Conservation (phyloP, 92 coral and sea anemone species). For the Porites cylindrica region DNA sequence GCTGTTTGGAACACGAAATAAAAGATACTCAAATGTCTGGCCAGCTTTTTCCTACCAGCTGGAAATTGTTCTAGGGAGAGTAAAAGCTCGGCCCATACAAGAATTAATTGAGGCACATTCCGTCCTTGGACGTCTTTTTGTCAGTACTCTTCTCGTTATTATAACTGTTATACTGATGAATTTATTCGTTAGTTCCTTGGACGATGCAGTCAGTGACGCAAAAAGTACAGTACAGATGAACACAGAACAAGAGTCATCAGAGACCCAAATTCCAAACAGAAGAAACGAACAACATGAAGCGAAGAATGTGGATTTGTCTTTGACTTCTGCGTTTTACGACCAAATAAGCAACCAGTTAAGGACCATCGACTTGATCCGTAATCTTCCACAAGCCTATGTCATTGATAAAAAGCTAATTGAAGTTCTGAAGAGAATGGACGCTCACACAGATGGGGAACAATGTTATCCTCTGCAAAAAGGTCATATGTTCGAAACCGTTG, state of each 20-base stretch:
- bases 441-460: too few species aligned
- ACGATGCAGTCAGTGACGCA: too few species aligned
- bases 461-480: too few species aligned
- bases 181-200: neutral
- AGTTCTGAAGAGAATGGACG: neutral
- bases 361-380: neutral
- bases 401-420: neutral
- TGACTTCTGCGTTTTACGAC: neutral
- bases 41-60: neutral
- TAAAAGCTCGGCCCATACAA: neutral
- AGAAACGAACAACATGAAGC: too few species aligned
- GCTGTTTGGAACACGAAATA: neutral
- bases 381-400: neutral
- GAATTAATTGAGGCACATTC: neutral
- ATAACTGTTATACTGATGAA: slow-evolving; percentile 3
- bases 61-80: neutral
- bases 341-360: neutral
- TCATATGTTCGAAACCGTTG: too few species aligned
- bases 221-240: too few species aligned
- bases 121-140: neutral
- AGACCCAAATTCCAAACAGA: too few species aligned
- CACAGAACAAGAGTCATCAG: too few species aligned
- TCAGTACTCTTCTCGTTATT: neutral
- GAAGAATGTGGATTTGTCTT: too few species aligned
- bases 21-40: neutral